phyloP scores from a whole-genome alignment of 1,140 invertebrate genomes.

The Drosophila ficusphila region DNA sequence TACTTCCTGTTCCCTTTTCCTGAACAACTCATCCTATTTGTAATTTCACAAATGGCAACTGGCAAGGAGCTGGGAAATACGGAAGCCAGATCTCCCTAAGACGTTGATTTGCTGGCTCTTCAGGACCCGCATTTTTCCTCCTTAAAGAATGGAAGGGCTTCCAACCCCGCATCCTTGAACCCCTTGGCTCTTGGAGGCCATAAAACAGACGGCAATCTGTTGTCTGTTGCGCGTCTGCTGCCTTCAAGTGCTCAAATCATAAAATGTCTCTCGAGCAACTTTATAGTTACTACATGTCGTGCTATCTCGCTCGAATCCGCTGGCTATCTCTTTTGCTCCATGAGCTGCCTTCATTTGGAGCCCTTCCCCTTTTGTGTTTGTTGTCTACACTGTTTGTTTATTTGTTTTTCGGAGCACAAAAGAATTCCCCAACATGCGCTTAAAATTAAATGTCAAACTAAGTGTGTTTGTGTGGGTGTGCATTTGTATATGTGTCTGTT shows the following conservation, averaged over 20 bases:
- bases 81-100: conserved; percentile 35
- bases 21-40: conserved; percentile 26
- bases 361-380: conserved; percentile 39
- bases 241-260: conserved; percentile 81
- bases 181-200: conserved; percentile 45
- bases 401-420: conserved; percentile 78
- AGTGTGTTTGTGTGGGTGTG: conserved; percentile 25
- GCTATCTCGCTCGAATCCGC: no score
- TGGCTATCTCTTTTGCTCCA: background rate
- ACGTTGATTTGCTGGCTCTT: conserved; percentile 61
- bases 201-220: conserved; percentile 80
- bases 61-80: conserved; percentile 26
- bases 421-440: conserved; percentile 83
- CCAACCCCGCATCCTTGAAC: background rate
- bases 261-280: conserved; percentile 80
- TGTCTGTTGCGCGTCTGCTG: conserved; percentile 77
- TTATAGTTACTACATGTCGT: conserved; percentile 70
- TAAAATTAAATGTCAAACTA: conserved; percentile 83
- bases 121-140: background rate
- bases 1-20: background rate
- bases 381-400: conserved; percentile 73
- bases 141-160: background rate
- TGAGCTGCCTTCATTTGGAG: background rate
- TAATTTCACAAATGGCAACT: conserved; percentile 75
- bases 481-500: conserved; percentile 29